Evolutionary conservation across 2,797 vertebrate species (phyloP), one percentile per base, ranked within the genome.

Genomic region (Rhincodon typus): DNA sequence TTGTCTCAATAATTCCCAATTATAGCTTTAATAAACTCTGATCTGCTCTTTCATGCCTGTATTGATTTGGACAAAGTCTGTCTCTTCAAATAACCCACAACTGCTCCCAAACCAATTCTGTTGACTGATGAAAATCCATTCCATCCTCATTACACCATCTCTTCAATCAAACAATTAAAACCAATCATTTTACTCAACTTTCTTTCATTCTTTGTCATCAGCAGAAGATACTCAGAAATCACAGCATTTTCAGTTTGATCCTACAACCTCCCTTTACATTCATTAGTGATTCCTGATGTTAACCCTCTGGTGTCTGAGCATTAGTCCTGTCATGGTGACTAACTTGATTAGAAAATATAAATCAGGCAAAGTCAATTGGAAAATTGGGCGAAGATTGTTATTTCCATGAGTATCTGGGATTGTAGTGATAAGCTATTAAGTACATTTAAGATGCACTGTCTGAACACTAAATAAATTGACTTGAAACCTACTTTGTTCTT

Each of bases 41-140:
- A 93, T 93, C 90, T 67, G 90, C 67, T 93, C 23, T 66, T 38
- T 93, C 62, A 93, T 93, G 34, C 90, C 62, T 38, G 7, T 93
- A 93, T 93, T 93, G 90, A 93, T 93, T 69, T 93, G 90, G 90
- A 42, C 90, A 67, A 93, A 67, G 7, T 67, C 90, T 93, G 90
- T 66, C 62, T 93, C 53, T 69, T 69, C 90, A 93, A 93, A 67
- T 69, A 93, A 93, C 67, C 90, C 90, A 93, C 88, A 66, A 57
- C 88, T n/a, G 57, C 34, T 91, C 88, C 62, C n/a, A 19, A 91
- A 66, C 88, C 90, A 93, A 93, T 93, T 93, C 62, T 10, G 38
- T 62, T 67, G 62, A 93, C 90, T 93, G 90, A 93, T 69, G 90
- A 93, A 91, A 93, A 67, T 93, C 90, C n/a, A 67, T 93, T 66